phyloP scores from a whole-genome alignment of 2,888 invertebrate species.

The Mesorhabditis sp. region DNA sequence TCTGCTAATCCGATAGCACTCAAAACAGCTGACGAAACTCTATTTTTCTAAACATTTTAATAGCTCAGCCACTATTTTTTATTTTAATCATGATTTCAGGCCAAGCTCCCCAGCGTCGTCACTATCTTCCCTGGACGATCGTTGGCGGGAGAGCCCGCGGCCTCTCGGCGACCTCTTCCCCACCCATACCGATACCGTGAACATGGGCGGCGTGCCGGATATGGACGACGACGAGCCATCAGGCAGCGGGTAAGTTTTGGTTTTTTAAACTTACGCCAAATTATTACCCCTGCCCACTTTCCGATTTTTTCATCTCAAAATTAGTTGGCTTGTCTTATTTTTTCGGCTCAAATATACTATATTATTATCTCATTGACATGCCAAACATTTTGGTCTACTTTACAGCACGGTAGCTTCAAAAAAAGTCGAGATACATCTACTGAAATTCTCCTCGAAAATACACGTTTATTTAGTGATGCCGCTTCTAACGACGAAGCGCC shows the following conservation, averaged over 20 bases:
- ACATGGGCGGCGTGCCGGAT: slow-evolving; percentile 30
- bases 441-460: neutral
- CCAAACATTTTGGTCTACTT: neutral
- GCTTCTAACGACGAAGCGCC: neutral
- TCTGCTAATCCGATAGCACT: no score
- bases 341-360: slow-evolving; percentile 5
- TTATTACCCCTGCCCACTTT: slow-evolving; percentile 9
- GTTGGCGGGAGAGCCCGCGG: slow-evolving; percentile 16
- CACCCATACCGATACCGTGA: slow-evolving; percentile 13
- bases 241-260: neutral
- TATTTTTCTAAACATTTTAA: no score
- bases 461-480: neutral
- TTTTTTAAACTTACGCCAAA: slow-evolving; percentile 3
- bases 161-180: slow-evolving; percentile 22
- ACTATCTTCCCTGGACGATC: neutral
- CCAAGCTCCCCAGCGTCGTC: slow-evolving; percentile 5
- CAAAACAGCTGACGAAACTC: no score
- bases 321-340: neutral
- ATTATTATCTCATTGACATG: neutral
- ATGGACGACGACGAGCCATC: slow-evolving; percentile 18
- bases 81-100: no score
- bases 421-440: neutral
- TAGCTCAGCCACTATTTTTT: no score
- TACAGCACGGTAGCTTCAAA: neutral
- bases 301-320: slow-evolving; percentile 5